A percentile compares a stretch with the other conserved stretches of the same genome.
Conservation (phyloP, 2,888 invertebrate species). For the Pristionchus arcanus region DNA sequence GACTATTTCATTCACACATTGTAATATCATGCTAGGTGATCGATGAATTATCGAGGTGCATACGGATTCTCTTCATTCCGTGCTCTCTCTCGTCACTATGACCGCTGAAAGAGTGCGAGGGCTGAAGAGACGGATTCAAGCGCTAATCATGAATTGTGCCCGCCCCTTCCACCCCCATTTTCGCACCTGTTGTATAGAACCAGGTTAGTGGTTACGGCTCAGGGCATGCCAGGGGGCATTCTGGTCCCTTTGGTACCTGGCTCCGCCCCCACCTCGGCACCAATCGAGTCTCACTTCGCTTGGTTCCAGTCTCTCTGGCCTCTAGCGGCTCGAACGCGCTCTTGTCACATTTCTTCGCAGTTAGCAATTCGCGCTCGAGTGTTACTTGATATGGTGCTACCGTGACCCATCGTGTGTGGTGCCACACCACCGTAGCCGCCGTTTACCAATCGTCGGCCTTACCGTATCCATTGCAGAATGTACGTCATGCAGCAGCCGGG, state of each 20-base stretch:
- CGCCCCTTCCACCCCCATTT: not conserved
- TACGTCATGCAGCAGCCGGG: not conserved
- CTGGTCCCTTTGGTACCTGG: not conserved
- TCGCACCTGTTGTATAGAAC: not conserved
- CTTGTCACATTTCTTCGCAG: not conserved
- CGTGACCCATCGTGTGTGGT: not conserved
- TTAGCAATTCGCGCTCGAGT: not conserved
- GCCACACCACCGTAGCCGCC: not conserved
- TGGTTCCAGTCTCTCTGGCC: not conserved
- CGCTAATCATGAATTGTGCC: not conserved
- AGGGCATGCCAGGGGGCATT: not conserved
- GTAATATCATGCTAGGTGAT: not conserved
- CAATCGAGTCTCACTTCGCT: not conserved
- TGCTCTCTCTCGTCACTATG: no score
- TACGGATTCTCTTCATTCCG: not conserved
- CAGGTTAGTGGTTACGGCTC: not conserved
- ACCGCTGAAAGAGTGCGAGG: no score
- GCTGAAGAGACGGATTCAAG: no score
- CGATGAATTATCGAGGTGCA: not conserved
- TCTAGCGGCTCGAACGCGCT: not conserved
- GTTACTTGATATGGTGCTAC: not conserved
- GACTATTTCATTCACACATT: not conserved
- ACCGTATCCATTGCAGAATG: constrained; percentile 22
- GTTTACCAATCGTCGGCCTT: no score
- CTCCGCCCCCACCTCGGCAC: not conserved